phyloP scores from a whole-genome alignment of 2,888 invertebrate genomes.

The Metacarcinus magister region DNA sequence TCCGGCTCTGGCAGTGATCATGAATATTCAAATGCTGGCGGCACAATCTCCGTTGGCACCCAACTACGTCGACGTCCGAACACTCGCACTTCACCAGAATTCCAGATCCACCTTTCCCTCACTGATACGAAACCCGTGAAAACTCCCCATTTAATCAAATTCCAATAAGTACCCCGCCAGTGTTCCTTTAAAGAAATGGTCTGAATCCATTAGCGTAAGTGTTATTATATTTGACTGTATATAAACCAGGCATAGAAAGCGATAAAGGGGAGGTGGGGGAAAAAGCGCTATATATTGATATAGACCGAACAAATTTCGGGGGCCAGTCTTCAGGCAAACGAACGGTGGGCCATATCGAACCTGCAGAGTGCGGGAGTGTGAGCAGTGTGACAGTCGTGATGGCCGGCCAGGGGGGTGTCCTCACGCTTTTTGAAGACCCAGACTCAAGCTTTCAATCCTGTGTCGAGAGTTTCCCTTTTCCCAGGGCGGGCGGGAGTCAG shows the following conservation, averaged over 20 bases:
- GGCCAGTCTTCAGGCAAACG: conserved; percentile 57
- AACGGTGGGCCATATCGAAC: conserved; percentile 67
- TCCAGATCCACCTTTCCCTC: conserved; percentile 62
- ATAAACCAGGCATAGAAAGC: conserved; percentile 45
- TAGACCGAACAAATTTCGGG: conserved; percentile 56
- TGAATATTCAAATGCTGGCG: conserved; percentile 80
- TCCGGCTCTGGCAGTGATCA: conserved; percentile 78
- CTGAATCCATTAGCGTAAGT: conserved; percentile 58
- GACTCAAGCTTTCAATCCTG: conserved; percentile 59
- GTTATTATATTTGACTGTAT: conserved; percentile 60
- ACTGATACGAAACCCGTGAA: conserved; percentile 63
- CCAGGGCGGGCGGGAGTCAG: conserved; percentile 47
- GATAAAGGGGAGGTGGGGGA: conserved; percentile 58
- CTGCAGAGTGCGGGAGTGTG: conserved; percentile 50
- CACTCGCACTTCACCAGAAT: conserved; percentile 67
- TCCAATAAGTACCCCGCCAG: conserved; percentile 59
- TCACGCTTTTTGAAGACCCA: conserved; percentile 57
- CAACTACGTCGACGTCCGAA: conserved; percentile 80
- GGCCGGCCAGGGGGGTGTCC: conserved; percentile 51
- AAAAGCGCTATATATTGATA: conserved; percentile 50
- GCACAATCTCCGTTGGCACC: conserved; percentile 82
- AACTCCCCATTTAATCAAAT: conserved; percentile 57
- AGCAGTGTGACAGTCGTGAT: conserved; percentile 60
- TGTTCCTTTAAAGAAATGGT: conserved; percentile 61
- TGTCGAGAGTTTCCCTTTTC: conserved; percentile 43